Conservation (phyloP, 1,140 invertebrate species). For the Caenorhabditis inopinata region DNA sequence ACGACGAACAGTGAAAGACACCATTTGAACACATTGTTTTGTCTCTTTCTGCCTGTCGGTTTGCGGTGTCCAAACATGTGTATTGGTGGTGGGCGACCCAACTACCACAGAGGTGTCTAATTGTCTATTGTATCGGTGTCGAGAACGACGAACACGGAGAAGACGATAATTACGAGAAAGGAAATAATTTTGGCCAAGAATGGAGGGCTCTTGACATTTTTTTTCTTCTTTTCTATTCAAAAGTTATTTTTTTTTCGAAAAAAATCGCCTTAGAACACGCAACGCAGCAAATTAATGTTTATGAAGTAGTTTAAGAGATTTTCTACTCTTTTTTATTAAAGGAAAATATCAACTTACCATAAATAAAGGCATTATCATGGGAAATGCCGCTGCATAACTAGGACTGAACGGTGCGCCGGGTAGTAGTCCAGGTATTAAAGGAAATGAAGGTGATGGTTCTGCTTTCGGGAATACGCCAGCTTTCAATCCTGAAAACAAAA, state of each 20-base stretch:
- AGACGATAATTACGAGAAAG: neutral
- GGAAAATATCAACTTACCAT: neutral
- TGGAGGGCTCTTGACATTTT: neutral
- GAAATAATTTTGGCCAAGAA: neutral
- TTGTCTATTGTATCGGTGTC: conserved; percentile 27
- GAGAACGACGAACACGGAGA: neutral
- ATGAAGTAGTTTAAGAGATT: too few species aligned
- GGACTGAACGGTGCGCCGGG: neutral
- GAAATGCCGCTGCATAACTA: neutral
- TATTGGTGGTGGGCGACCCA: neutral
- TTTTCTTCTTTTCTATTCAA: conserved; percentile 17
- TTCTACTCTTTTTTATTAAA: too few species aligned
- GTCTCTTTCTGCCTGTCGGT: neutral
- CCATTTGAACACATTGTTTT: conserved; percentile 29
- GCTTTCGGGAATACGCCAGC: neutral
- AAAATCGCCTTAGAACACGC: neutral
- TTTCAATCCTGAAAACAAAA: conserved; percentile 30
- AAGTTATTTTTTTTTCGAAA: neutral
- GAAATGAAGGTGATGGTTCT: conserved; percentile 15
- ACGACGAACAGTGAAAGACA: conserved; percentile 5
- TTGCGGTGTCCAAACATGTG: conserved; percentile 4
- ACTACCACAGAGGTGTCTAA: conserved; percentile 12
- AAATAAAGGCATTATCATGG: neutral
- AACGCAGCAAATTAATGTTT: too few species aligned
- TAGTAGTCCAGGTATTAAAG: neutral